phyloP scores from a whole-genome alignment of 1,140 invertebrate species.

The Contarinia nasturtii region DNA sequence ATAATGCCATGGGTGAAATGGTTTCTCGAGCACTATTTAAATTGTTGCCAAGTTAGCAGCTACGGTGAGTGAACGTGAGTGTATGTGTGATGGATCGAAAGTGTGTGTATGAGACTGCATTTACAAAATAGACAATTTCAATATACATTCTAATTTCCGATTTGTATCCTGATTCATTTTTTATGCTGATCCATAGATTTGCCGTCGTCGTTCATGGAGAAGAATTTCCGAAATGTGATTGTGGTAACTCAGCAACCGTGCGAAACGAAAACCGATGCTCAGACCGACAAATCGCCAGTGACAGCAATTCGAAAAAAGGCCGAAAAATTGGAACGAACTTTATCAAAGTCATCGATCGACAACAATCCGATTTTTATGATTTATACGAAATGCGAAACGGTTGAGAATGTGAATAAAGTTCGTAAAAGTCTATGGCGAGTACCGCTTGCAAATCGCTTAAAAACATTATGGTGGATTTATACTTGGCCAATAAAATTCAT shows the following conservation, averaged over 20 bases:
- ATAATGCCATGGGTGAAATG: constrained; percentile 21
- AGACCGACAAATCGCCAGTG: not conserved
- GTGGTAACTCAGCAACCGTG: no score
- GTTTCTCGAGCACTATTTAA: constrained; percentile 55
- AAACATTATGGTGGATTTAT: constrained; percentile 40
- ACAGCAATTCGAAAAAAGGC: not conserved
- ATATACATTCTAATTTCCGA: constrained; percentile 21
- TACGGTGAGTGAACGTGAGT: constrained; percentile 47
- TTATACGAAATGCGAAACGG: not conserved
- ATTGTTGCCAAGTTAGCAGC: constrained; percentile 51
- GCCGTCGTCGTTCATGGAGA: no score
- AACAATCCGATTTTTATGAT: not conserved
- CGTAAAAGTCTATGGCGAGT: not conserved
- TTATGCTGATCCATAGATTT: constrained; percentile 6
- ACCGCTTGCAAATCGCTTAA: not conserved
- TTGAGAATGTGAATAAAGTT: not conserved
- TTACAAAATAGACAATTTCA: constrained; percentile 29
- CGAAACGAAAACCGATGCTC: not conserved
- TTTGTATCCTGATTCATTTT: constrained; percentile 20
- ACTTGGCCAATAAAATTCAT: constrained; percentile 48
- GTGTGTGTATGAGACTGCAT: not conserved
- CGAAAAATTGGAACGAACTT: not conserved
- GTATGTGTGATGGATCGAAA: constrained; percentile 26
- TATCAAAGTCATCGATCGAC: not conserved
- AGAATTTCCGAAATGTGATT: no score